These are phyloP conservation scores for Abrostola triplasia DNA, from an alignment of 2,888 invertebrate genomes.

Conservation along the genomic window DNA sequence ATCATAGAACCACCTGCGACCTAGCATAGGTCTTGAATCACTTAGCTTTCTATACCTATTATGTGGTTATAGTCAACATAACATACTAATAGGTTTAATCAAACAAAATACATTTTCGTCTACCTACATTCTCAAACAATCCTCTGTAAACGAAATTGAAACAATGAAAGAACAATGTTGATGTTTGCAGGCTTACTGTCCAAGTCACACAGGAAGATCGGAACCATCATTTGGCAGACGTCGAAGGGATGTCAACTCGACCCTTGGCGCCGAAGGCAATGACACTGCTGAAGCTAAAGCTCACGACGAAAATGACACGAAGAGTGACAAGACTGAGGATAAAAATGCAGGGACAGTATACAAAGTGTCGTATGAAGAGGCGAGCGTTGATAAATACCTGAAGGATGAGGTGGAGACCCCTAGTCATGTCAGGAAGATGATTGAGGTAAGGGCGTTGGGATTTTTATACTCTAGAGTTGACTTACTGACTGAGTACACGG, in stretches of 20 bases:
- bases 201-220: conserved; percentile 93
- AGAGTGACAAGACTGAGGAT: conserved; percentile 63
- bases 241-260: conserved; percentile 87
- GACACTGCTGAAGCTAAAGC: conserved; percentile 72
- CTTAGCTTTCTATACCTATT: too few species aligned
- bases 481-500: too few species aligned
- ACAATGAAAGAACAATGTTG: neutral
- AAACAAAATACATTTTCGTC: too few species aligned
- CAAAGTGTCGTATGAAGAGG: conserved; percentile 80
- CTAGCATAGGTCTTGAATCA: too few species aligned
- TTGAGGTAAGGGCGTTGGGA: conserved; percentile 89
- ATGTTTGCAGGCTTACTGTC: conserved; percentile 92
- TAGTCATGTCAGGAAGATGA: conserved; percentile 96
- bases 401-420: conserved; percentile 88
- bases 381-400: conserved; percentile 80
- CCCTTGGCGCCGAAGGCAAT: conserved; percentile 68
- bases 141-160: too few species aligned
- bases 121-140: too few species aligned
- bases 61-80: too few species aligned
- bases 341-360: conserved; percentile 70
- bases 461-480: neutral
- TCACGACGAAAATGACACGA: conserved; percentile 59
- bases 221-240: conserved; percentile 95
- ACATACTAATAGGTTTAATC: too few species aligned
- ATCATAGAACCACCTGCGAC: too few species aligned